Base-by-base conservation (phyloP, 2,113 vertebrate genomes). In the Myodes glareolus region DNA sequence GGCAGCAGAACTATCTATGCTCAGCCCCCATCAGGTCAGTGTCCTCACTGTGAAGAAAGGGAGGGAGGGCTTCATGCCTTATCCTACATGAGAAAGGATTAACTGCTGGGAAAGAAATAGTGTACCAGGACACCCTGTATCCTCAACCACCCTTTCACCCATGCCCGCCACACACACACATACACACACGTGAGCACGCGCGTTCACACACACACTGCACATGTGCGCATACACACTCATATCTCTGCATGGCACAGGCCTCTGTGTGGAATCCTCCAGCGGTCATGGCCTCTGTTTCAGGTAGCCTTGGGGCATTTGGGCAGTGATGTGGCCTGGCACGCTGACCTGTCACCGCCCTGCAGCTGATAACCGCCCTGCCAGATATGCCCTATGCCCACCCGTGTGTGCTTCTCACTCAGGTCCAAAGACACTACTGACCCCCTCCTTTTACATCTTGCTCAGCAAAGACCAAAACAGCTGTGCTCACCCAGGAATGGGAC, bases 251-350 rank as follows among this genome's bases (percentile, higher is more conserved):
- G 7, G 16, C 82, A 13, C 10, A 23, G 33, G 19, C 47, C 36
- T 4, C 12, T 3, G 0, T 27, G 23, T 67, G 50, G 55, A 58
- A 39, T n/a, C 65, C 10, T 6, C 0, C 27, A 1, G 23, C 1
- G 42, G 45, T 42, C 58, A 1, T 39, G 27, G 21, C 23, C 42
- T 63, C 65, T 75, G 11, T 33, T 27, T 11, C 21, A 11, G 25
- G 23, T 39, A 21, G 7, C 42, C n/a, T 85, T 77, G 39, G 3
- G 14, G 39, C 1, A 63, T 12, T 0, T 10, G 42, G 67, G 65
- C 95, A 65, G 31, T 1, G 29, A 45, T 8, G 1, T 65, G 16
- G 21, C 42, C 58, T 88, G 11, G 0, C 75, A 55, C 70, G 4
- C 14, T 52, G 17, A 33, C 72, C 63, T 78, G 42, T 67, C 86